Base-by-base conservation (phyloP, 2,888 invertebrate genomes). In the Habrosyne pyritoides region DNA sequence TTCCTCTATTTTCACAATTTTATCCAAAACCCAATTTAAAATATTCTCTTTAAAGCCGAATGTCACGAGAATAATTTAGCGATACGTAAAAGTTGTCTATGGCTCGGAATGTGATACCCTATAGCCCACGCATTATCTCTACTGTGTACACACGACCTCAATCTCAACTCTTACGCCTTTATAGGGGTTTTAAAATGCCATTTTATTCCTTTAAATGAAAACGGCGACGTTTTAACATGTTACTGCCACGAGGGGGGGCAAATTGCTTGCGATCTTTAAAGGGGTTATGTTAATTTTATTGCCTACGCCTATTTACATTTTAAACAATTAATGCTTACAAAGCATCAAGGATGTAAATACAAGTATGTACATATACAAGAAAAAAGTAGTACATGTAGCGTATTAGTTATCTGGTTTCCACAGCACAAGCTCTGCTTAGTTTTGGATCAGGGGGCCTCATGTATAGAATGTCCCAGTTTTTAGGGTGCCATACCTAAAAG, bases 211-310 rank as follows among this genome's bases (percentile, higher is more conserved):
- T 67, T 61, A 67, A 76, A 77, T 73, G 73, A 70, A 76, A 78
- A 79, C 68, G 68, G 70, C 55, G 71, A 68, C 71, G 71, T 66
- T 67, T 73, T 70, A 75, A 75, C 75, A 72, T 73, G 75, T 73
- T 71, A 73, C 67, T 65, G 63, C 57, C 60, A 63, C 68, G 66
- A 70, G 77, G 75, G 76, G 73, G 71, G 69, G 70, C 59, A 71
- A 79, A 81, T 79, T 75, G 71, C 75, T 75, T 69, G 69, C 73
- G 69, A 65, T 63, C 65, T 66, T 73, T 33, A 33, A 72, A 81
- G 77, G 75, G 61, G 69, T 72, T 70, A 76, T 75, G 81, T 69
- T 78, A 69, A 78, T 82, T 81, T 82, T 77, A 82, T 77, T 69
- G 66, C 69, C 59, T 66, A 63, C 52, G 50, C 28, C 48, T 57